Conservation (phyloP, 1,140 invertebrate species). For the Gryllus bimaculatus region DNA sequence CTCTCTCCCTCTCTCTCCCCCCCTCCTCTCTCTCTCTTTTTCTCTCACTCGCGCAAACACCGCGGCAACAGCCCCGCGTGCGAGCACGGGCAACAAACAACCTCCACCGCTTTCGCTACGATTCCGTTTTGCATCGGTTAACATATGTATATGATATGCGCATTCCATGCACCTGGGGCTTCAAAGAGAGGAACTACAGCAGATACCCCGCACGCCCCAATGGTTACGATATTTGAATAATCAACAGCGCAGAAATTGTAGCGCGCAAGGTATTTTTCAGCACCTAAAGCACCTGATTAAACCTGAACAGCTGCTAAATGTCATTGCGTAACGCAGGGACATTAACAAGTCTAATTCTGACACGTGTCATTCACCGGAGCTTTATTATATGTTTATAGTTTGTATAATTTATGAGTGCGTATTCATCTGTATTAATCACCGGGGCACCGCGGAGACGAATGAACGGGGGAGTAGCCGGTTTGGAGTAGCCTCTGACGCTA, state of each 20-base stretch:
- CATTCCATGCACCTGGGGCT: background rate
- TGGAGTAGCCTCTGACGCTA: no score
- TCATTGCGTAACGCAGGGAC: background rate
- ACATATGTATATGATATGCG: background rate
- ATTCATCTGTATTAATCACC: background rate
- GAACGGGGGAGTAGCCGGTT: no score
- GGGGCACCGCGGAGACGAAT: background rate
- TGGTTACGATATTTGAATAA: background rate
- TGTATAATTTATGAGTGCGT: background rate
- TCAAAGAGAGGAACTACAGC: background rate
- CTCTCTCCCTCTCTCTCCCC: no score
- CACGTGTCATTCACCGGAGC: background rate
- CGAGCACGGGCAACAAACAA: background rate
- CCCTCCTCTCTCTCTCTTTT: no score
- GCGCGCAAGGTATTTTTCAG: background rate
- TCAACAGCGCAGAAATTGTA: background rate
- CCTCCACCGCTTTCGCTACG: background rate
- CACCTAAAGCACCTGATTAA: slow-evolving; percentile 4
- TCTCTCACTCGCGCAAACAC: background rate
- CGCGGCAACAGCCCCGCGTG: background rate
- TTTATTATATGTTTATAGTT: slow-evolving; percentile 6
- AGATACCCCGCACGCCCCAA: background rate
- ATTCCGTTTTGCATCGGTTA: background rate
- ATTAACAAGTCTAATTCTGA: slow-evolving; percentile 2
- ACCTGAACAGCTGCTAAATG: background rate